Conservation (phyloP, 2,888 invertebrate genomes). For the Amphipyra berbera region DNA sequence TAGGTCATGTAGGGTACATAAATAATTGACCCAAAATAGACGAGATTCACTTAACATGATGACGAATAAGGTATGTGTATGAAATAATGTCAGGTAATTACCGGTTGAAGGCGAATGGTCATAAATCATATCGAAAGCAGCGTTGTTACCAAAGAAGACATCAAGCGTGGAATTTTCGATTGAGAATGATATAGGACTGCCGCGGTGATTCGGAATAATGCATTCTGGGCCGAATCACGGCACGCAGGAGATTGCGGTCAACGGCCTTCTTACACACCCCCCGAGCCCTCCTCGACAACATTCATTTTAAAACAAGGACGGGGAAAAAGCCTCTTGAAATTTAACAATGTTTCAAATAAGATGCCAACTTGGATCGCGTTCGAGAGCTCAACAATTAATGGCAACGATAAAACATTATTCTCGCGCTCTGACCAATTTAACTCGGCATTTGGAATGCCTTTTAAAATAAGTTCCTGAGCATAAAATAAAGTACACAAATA, state of each 20-base stretch:
- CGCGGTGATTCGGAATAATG: slow-evolving; percentile 78
- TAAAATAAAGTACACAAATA: slow-evolving; percentile 56
- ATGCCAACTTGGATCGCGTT: slow-evolving; percentile 59
- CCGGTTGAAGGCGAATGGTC: slow-evolving; percentile 63
- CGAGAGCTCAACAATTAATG: slow-evolving; percentile 64
- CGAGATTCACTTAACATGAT: slow-evolving; percentile 33
- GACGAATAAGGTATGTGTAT: slow-evolving; percentile 46
- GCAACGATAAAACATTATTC: slow-evolving; percentile 65
- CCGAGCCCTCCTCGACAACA: slow-evolving; percentile 62
- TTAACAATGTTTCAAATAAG: slow-evolving; percentile 73
- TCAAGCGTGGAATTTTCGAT: slow-evolving; percentile 85
- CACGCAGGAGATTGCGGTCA: slow-evolving; percentile 80
- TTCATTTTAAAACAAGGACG: slow-evolving; percentile 75
- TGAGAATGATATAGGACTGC: slow-evolving; percentile 82
- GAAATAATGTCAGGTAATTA: slow-evolving; percentile 74
- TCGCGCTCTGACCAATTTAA: slow-evolving; percentile 60
- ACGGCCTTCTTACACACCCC: slow-evolving; percentile 77
- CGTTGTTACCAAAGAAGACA: slow-evolving; percentile 81
- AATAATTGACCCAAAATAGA: slow-evolving; percentile 18
- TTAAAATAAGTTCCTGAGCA: slow-evolving; percentile 45
- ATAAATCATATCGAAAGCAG: slow-evolving; percentile 86
- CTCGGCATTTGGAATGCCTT: slow-evolving; percentile 40
- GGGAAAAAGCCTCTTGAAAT: slow-evolving; percentile 68
- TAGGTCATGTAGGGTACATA: no score
- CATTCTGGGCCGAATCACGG: slow-evolving; percentile 83